phyloP scores from a whole-genome alignment of 2,888 invertebrate species.

The Podotricha telesiphe region DNA sequence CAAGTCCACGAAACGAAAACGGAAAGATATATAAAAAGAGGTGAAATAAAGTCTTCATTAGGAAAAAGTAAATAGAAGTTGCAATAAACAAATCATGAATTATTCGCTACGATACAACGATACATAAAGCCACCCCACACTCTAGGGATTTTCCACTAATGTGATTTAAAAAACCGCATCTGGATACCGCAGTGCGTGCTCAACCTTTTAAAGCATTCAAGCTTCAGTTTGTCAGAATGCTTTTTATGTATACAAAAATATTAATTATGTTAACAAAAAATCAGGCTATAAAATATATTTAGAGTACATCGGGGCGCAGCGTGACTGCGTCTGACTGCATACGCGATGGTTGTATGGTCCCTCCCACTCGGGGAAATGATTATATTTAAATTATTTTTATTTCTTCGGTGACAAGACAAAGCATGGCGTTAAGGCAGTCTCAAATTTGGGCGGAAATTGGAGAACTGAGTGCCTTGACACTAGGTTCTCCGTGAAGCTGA shows the following conservation, averaged over 20 bases:
- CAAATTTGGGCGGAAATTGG: too few relatives aligned
- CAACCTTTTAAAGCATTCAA: not conserved
- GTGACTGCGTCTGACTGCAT: too few relatives aligned
- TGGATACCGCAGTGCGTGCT: not conserved
- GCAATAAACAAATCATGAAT: slow-evolving; percentile 1
- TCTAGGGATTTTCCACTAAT: not conserved
- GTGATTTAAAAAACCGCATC: slow-evolving; percentile 4
- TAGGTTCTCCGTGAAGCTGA: too few relatives aligned
- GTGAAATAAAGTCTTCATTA: not conserved
- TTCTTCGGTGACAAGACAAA: too few relatives aligned
- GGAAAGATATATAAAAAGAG: too few relatives aligned
- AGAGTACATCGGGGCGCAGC: not conserved
- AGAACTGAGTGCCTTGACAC: too few relatives aligned
- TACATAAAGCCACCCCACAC: not conserved
- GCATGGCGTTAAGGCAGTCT: too few relatives aligned
- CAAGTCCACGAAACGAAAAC: too few relatives aligned
- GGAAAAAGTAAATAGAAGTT: not conserved
- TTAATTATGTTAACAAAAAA: not conserved
- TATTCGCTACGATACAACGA: not conserved
- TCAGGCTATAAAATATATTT: not conserved
- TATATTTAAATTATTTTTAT: too few relatives aligned
- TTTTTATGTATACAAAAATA: not conserved
- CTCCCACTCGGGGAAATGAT: too few relatives aligned
- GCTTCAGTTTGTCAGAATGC: not conserved
- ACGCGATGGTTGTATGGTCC: too few relatives aligned